These are phyloP conservation scores for Zosterops hypoxanthus DNA, from an alignment of 2,113 vertebrate genomes.

Conservation along the genomic window DNA sequence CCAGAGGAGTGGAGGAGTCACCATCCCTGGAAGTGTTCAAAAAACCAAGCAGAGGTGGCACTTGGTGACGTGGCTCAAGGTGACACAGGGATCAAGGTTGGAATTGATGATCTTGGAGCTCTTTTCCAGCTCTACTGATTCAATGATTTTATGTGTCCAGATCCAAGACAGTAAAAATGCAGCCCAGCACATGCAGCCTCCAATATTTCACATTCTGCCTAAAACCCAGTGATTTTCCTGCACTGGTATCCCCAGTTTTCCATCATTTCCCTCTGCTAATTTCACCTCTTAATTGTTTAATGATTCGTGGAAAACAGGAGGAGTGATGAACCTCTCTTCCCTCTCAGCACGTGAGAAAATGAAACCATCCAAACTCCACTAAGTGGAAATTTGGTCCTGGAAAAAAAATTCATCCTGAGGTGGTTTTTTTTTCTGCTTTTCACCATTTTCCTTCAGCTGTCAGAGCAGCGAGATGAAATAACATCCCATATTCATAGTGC, in stretches of 20 bases:
- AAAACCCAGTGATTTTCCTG: fast-evolving
- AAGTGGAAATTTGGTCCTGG: neutral
- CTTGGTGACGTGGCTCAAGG: neutral
- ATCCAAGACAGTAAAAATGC: neutral
- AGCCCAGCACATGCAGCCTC: neutral
- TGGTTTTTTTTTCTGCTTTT: neutral
- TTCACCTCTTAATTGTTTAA: conserved; percentile 11
- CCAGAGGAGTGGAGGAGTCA: neutral
- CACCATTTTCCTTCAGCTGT: conserved; percentile 11
- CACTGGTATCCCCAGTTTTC: neutral
- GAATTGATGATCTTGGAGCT: neutral
- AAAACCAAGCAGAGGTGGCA: neutral
- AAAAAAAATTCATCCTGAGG: neutral
- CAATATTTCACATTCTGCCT: neutral
- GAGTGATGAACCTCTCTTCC: neutral
- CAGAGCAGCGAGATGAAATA: neutral
- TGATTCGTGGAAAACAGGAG: neutral
- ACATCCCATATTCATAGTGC: neutral
- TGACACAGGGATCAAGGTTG: neutral
- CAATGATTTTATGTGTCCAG: neutral
- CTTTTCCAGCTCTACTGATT: neutral
- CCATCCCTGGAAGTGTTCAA: neutral
- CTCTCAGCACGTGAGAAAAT: neutral
- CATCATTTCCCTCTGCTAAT: neutral
- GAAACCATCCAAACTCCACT: neutral